Evolutionary conservation across 2,797 vertebrate genomes (phyloP), one percentile per base, ranked within the genome.

Genomic region (Bufotes viridis): DNA sequence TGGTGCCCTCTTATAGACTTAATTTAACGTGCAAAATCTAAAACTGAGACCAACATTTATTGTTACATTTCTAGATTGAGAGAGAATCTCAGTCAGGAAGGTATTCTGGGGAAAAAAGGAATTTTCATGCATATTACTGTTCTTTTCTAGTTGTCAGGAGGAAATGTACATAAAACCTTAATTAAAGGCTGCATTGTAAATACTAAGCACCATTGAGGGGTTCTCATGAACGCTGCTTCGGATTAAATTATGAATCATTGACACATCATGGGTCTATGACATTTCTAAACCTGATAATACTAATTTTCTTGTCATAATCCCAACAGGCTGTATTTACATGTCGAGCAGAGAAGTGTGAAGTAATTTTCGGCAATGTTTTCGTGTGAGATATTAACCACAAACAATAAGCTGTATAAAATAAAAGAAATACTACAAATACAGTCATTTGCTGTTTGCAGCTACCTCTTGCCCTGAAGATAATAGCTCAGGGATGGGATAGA

Each of bases 301-400:
- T 88, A 84, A 88, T 84, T 84, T 88, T 84, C 82, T 26, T 84
- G 82, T 88, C 87, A 88, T 84, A 88, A 80, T 80, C 76, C 29
- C 75, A 72, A 84, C 75, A 79, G 60, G 82, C 65, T 85, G 42
- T 74, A 63, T 53, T 88, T 65, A 69, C 12, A 8, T 29, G 55
- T 29, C n/a, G 53, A 26, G 26, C 13, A 22, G 34, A 74, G 78
- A 81, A 63, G 57, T 72, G 78, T 22, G 10, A 72, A 80, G 67
- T 78, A 0, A 34, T 76, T 80, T 80, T 60, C 65, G 13, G 65
- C 53, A 70, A 80, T 67, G 51, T 72, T 65, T 72, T 76, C 75
- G 69, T 82, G 86, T 57, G 58, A 57, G 80, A 87, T 17, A 76
- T 53, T 53, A 76, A 76, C 49, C 74, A 9, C 34, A 61, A 74